Percentiles rank a stretch among this genome's conserved stretches.
phyloP scores from a whole-genome alignment of 2,888 invertebrate species.

The Athalia circularis region DNA sequence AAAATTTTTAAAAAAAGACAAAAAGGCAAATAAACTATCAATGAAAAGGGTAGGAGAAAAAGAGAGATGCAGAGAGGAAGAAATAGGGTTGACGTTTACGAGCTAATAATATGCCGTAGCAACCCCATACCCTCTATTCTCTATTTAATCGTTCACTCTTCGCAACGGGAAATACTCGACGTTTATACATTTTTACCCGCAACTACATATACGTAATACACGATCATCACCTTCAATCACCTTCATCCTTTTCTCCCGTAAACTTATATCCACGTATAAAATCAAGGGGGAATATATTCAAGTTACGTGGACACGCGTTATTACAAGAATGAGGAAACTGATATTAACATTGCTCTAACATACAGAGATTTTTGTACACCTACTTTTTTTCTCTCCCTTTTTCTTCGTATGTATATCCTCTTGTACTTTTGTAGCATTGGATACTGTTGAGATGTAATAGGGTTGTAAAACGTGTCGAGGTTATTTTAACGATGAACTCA shows the following conservation, averaged over 20 bases:
- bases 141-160: constrained; percentile 10
- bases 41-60: not conserved
- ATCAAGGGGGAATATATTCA: too few species aligned
- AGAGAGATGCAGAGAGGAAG: not conserved
- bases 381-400: not conserved
- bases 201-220: too few species aligned
- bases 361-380: too few species aligned
- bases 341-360: too few species aligned
- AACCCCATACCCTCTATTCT: constrained; percentile 14
- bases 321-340: too few species aligned
- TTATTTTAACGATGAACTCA: constrained; percentile 1
- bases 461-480: constrained; percentile 29
- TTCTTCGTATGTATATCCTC: not conserved
- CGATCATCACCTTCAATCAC: too few species aligned
- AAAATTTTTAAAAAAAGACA: not conserved
- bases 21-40: not conserved
- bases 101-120: constrained; percentile 30
- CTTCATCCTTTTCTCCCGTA: too few species aligned
- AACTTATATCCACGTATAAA: too few species aligned
- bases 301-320: too few species aligned
- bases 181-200: not conserved
- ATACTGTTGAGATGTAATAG: not conserved
- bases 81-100: constrained; percentile 26
- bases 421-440: not conserved
- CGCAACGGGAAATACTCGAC: not conserved